Conservation (phyloP, 1,140 invertebrate genomes). For the honey bee (Apis mellifera) region Amel_HAv3.1 CM009944.2:7576001-7576500, state of each 20-base stretch:
- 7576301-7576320: constrained; percentile 45
- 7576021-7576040: constrained; percentile 10
- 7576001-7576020: background rate
- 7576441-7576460: background rate
- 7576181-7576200: constrained; percentile 56
- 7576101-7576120: background rate
- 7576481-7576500: too few relatives aligned
- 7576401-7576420: constrained; percentile 30
- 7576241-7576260: constrained; percentile 6
- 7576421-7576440: constrained; percentile 18
- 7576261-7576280: constrained; percentile 10
- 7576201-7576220: background rate
- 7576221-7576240: constrained; percentile 5
- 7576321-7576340: constrained; percentile 51
- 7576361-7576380: constrained; percentile 60
- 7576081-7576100: constrained; percentile 14
- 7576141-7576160: constrained; percentile 41
- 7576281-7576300: constrained; percentile 9
- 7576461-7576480: constrained; percentile 15
- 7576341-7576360: constrained; percentile 39
- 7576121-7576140: background rate
- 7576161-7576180: constrained; percentile 26
- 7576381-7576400: constrained; percentile 46
- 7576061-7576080: constrained; percentile 40
- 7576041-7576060: constrained; percentile 2